Base-by-base conservation (phyloP, 2,888 invertebrate species). In the Drosophila tripunctata region DNA sequence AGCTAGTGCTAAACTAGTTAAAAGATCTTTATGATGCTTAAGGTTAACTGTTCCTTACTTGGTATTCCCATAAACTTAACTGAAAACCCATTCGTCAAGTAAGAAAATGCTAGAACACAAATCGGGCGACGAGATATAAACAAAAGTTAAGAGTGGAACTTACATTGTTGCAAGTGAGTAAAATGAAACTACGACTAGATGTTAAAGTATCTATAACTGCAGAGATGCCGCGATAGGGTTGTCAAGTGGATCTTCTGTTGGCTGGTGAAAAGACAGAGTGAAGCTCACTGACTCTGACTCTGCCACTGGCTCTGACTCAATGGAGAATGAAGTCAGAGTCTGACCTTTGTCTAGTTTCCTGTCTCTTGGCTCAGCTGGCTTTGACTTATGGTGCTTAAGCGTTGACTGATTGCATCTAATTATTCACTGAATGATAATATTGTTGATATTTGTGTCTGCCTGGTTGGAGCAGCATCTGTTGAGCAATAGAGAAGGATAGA, bases 371-470 rank as follows among this genome's bases (percentile, higher is more conserved):
- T 71, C 56, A 63, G 60, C 62, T 78, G 74, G 57, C 80, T 82
- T 78, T 85, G 80, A 86, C 85, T 88, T 86, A 78, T 88, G 83
- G 77, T 86, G 79, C 85, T 86, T 82, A 85, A 85, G 78, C 86
- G 78, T 78, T 89, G 89, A 89, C 88, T 89, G 88, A 89, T 89
- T 89, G 85, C 87, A 71, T 88, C 83, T 89, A 89, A 89, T 89
- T 89, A 89, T 83, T 89, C 88, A 88, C 75, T 78, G 76, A 88
- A 82, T 83, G 87, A 85, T 86, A 87, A 85, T 86, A 82, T 83
- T 76, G 75, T 80, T 77, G 79, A 85, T 83, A 76, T 71, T 76
- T 66, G 54, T 69, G 62, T 68, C 62, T 74, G 74, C 50, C 62
- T 65, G 60, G 33, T 43, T 48, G 41, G 69, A 58, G 38, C 56